These are phyloP conservation scores for Cliona cf. orientalis DNA, from an alignment of 37 sponge, comb jelly and placozoan species.

Conservation along the genomic window DNA sequence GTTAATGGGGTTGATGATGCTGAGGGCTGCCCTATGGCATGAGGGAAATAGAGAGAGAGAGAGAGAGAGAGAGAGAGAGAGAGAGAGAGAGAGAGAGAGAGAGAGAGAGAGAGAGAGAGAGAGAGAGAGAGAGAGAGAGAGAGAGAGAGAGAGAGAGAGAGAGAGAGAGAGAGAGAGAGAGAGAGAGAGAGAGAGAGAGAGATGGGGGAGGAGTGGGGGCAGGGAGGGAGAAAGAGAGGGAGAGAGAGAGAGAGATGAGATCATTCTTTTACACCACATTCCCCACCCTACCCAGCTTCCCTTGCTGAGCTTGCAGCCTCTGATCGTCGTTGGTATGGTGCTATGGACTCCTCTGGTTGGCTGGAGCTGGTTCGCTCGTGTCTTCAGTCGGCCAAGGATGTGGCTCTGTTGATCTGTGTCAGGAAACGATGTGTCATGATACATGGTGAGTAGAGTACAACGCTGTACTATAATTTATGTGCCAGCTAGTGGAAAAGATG, in stretches of 20 bases:
- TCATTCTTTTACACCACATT: no score
- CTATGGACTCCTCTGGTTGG: constrained; percentile 68
- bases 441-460: constrained; percentile 44
- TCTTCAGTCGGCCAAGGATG: constrained; percentile 25
- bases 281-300: constrained; percentile 17
- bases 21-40: no score
- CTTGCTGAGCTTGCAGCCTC: constrained; percentile 15
- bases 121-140: constrained; percentile 49
- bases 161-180: constrained; percentile 44
- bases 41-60: no score
- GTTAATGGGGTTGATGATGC: no score
- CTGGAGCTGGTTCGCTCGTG: constrained; percentile 50
- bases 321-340: constrained; percentile 64
- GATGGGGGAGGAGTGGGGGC: no score
- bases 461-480: no score
- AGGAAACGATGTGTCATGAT: constrained; percentile 38
- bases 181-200: constrained; percentile 44
- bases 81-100: constrained; percentile 57
- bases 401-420: constrained; percentile 15
- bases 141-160: constrained; percentile 57
- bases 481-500: no score
- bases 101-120: constrained; percentile 57
- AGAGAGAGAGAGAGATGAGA: no score
- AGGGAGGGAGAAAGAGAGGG: no score
- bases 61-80: constrained; percentile 46